Evolutionary conservation across 2,797 vertebrate genomes (phyloP), one percentile per base, ranked within the genome.

Genomic region (Sebastes trivittatus): DNA sequence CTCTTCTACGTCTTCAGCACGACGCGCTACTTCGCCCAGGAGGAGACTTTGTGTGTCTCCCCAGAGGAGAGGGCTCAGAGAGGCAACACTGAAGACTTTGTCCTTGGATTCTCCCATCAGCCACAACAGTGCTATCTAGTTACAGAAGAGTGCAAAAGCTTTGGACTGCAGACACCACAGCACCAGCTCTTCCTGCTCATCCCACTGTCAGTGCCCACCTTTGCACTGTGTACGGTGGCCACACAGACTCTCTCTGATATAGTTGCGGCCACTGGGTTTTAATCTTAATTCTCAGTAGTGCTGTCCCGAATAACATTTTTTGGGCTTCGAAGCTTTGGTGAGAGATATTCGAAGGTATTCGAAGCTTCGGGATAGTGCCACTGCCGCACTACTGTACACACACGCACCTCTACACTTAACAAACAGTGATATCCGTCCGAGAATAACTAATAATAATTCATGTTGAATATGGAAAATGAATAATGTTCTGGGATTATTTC

Each of bases 121-220:
- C 96, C 97, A 0, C 87, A 94, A 27, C 97, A 97, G 87, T 98
- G 97, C 90, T 98, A 98, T 88, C 84, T 97, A 2, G 96, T 97
- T 34, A 95, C 94, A 29, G 92, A 96, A 6, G 86, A 97, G 65
- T 95, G 94, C 70, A 92, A 98, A 91, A 89, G 96, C 92, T 97
- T 94, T 29, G 93, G 91, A 36, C 86, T 97, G 64, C 97, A 98
- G 85, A 93, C 94, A 0, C 91, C 91, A 8, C 96, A 94, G 82
- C 95, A 97, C 86, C 96, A 96, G 88, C 94, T 98, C 27, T 96
- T 97, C 83, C 80, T 98, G 70, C 91, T 97, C 22, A 58, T 94
- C 7, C 94, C 93, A 1, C 91, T 94, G 13, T 94, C 95, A 1
- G 96, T 96, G 20, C 97, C 97, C 20, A 97, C 95, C 2, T 97